phyloP scores from a whole-genome alignment of 2,888 invertebrate species.

The Parelbella ahira region DNA sequence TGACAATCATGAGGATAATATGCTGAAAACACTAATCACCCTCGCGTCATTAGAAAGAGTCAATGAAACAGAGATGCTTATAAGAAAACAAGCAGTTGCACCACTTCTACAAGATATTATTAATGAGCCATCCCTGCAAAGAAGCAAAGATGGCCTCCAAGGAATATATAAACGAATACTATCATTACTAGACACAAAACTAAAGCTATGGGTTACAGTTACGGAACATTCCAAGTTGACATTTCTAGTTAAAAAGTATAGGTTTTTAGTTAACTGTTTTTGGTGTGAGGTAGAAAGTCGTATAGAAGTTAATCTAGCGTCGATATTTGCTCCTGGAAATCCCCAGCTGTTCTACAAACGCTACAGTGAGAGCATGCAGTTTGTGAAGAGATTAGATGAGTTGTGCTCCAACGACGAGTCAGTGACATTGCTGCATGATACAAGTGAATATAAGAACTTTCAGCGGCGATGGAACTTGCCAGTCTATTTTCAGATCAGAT shows the following conservation, averaged over 20 bases:
- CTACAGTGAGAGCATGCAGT: slow-evolving; percentile 88
- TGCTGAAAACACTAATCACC: slow-evolving; percentile 80
- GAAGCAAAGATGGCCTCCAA: slow-evolving; percentile 82
- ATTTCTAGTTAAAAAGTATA: slow-evolving; percentile 64
- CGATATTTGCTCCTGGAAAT: slow-evolving; percentile 95
- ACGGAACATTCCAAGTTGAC: slow-evolving; percentile 74
- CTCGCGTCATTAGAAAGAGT: slow-evolving; percentile 85
- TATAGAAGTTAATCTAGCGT: slow-evolving; percentile 88
- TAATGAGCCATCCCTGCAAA: slow-evolving; percentile 82
- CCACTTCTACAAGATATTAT: slow-evolving; percentile 86
- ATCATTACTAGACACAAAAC: slow-evolving; percentile 84
- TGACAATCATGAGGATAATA: slow-evolving; percentile 74
- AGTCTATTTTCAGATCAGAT: slow-evolving; percentile 97
- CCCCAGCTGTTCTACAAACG: slow-evolving; percentile 92
- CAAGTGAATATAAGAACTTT: slow-evolving; percentile 88
- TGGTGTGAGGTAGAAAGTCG: slow-evolving; percentile 93
- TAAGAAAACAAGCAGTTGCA: slow-evolving; percentile 84
- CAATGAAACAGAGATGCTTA: slow-evolving; percentile 85
- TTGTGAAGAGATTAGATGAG: slow-evolving; percentile 85
- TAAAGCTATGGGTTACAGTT: slow-evolving; percentile 78
- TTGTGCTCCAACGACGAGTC: slow-evolving; percentile 82
- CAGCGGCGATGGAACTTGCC: slow-evolving; percentile 95
- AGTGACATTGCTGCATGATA: slow-evolving; percentile 81
- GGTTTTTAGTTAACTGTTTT: slow-evolving; percentile 87
- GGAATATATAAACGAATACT: slow-evolving; percentile 87